Conservation (phyloP, 2,797 vertebrate genomes). For the Cichlasoma orientale region DNA sequence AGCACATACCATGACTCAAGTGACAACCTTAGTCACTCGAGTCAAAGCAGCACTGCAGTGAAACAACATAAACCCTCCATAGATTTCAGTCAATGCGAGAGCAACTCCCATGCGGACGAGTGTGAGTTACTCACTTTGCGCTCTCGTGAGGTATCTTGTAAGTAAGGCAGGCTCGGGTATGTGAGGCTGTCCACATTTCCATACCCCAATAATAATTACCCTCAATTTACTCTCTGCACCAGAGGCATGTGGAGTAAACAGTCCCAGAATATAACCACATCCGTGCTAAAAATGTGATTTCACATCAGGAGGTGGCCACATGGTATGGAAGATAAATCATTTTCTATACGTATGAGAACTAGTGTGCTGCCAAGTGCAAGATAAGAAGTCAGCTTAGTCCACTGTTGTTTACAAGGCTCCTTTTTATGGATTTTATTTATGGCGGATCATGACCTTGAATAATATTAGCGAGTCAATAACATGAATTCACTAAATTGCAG, state of each 20-base stretch:
- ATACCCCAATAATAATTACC: constrained; percentile 76
- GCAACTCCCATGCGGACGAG: constrained; percentile 41
- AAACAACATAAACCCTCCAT: constrained; percentile 4
- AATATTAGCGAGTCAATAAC: constrained; percentile 69
- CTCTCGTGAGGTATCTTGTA: constrained; percentile 14
- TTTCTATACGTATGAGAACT: constrained; percentile 57
- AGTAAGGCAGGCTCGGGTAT: constrained; percentile 33
- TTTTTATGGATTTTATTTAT: constrained; percentile 69
- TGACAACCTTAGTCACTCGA: constrained; percentile 50
- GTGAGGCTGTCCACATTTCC: constrained; percentile 66
- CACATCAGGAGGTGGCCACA: constrained; percentile 70
- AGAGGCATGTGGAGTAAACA: constrained; percentile 63
- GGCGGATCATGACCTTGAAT: constrained; percentile 66
- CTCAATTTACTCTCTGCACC: constrained; percentile 68
- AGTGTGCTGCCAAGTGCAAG: constrained; percentile 35
- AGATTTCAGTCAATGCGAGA: constrained; percentile 31
- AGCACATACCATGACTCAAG: constrained; percentile 42
- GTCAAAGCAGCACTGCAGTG: constrained; percentile 13
- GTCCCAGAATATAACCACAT: constrained; percentile 63
- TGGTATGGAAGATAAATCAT: constrained; percentile 73
- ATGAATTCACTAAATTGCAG: constrained; percentile 53
- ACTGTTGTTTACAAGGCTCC: constrained; percentile 65
- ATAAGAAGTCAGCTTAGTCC: constrained; percentile 59
- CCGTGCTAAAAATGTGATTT: constrained; percentile 59
- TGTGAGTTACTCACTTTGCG: constrained; percentile 40